Evolutionary conservation across 2,113 vertebrate genomes (phyloP), one percentile per base, ranked within the genome.

Genomic region (Rattus rattus): DNA sequence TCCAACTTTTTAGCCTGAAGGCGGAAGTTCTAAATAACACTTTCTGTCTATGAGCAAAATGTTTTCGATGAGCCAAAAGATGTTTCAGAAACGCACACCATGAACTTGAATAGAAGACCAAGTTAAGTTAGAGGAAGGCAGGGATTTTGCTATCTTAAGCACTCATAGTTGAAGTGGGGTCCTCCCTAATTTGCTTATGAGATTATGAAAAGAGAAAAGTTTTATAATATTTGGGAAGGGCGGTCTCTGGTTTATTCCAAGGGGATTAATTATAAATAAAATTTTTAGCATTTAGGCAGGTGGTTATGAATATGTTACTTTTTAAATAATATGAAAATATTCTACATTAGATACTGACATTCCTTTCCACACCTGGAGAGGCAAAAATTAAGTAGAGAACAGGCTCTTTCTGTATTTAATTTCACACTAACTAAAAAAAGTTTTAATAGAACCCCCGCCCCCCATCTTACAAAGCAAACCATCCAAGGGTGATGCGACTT

Each of bases 181-280:
- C 5, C 54, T 89, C 72, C 91, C 92, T 85, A 89, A 89, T 96
- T 88, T 90, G n/a, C 77, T 94, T 26, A n/a, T 72, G 19, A 0
- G 89, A 30, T 96, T 87, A 93, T 63, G 47, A 94, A 95, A 96
- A 88, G 88, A 88, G 14, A 76, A 90, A 91, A 88, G 26, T 52
- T 94, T 76, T 97, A 2, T 92, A 70, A 81, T 95, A 87, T 63
- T 92, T 88, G 47, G 56, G 63, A 17, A 94, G 76, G 80, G 89
- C n/a, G 30, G 56, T 85, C 77, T 92, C 39, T 91, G n/a, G 19
- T 89, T 65, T 91, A 97, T 92, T 90, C 75, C 77, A 91, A 84
- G 83, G 87, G 88, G 94, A 91, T 52, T 96, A 96, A 97, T 97
- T 97, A 95, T 70, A 91, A 92, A 87, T 12, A 96, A 96, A 94